phyloP scores from a whole-genome alignment of 2,113 vertebrate species.

The Carassius gibelio region DNA sequence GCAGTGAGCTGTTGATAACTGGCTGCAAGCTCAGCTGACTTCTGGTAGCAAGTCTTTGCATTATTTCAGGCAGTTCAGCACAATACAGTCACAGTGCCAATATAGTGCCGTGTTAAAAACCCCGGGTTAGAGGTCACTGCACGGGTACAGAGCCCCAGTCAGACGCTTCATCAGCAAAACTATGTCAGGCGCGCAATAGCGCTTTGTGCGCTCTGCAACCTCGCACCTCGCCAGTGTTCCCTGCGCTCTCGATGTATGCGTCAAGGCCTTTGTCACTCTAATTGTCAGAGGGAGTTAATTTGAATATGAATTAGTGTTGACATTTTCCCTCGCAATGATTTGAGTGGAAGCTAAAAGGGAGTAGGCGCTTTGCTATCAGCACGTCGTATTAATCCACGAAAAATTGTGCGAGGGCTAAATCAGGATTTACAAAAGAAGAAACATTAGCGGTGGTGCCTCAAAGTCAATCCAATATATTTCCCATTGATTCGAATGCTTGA shows the following conservation, averaged over 20 bases:
- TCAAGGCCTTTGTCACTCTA: constrained; percentile 18
- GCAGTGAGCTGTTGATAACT: not conserved
- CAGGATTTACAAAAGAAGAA: constrained; percentile 17
- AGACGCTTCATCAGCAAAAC: constrained; percentile 52
- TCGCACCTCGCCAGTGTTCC: not conserved
- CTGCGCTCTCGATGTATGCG: not conserved
- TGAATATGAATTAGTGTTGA: constrained; percentile 35
- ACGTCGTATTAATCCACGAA: constrained; percentile 25
- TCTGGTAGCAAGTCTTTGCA: not conserved
- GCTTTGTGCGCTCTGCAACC: constrained; percentile 10
- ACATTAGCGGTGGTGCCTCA: constrained; percentile 2
- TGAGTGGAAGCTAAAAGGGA: constrained; percentile 21
- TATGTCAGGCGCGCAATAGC: constrained; percentile 20
- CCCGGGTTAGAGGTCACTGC: constrained; percentile 40
- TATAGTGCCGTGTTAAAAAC: constrained; percentile 25
- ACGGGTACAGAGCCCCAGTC: constrained; percentile 26
- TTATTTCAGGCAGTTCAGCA: constrained; percentile 26
- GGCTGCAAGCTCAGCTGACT: constrained; percentile 8
- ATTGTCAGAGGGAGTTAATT: constrained; percentile 17
- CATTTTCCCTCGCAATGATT: not conserved
- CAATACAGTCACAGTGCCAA: constrained; percentile 14
- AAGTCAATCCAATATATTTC: constrained; percentile 32
- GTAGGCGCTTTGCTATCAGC: not conserved
- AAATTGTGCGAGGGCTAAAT: constrained; percentile 29
- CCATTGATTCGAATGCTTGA: constrained; percentile 21